These are phyloP conservation scores for Diachasma alloeum DNA, from an alignment of 1,140 invertebrate species.

Conservation along the genomic window DNA sequence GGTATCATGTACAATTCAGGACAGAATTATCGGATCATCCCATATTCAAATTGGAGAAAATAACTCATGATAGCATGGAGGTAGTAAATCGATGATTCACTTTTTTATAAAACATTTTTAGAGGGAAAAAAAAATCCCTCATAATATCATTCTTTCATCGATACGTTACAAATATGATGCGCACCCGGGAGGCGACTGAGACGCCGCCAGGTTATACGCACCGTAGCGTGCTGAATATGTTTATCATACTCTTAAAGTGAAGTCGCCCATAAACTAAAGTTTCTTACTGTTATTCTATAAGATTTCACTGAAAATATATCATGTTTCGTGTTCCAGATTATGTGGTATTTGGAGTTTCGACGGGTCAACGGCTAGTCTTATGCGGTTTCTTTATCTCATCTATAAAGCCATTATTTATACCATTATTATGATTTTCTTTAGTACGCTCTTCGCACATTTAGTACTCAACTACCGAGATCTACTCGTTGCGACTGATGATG, in stretches of 20 bases:
- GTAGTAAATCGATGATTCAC: neutral
- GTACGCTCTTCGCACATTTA: conserved; percentile 6
- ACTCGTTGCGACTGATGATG: conserved; percentile 15
- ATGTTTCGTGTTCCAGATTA: neutral
- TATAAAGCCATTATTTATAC: neutral
- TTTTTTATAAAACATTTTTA: no score
- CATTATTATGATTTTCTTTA: conserved; percentile 3
- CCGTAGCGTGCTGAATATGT: neutral
- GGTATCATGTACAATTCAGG: neutral
- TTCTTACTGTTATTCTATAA: neutral
- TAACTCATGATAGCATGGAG: neutral
- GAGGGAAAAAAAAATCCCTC: no score
- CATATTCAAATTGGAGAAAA: neutral
- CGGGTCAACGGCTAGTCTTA: neutral
- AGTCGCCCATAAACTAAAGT: neutral
- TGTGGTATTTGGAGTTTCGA: conserved; percentile 21
- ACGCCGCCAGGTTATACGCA: neutral
- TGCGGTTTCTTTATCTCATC: neutral
- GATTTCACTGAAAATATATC: neutral
- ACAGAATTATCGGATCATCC: neutral
- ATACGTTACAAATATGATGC: neutral
- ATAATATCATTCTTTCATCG: neutral
- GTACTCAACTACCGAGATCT: conserved; percentile 4
- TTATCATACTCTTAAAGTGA: neutral
- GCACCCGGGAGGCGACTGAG: neutral